These are phyloP conservation scores for Thunnus albacares DNA, from an alignment of 2,797 vertebrate genomes.

Conservation along the genomic window DNA sequence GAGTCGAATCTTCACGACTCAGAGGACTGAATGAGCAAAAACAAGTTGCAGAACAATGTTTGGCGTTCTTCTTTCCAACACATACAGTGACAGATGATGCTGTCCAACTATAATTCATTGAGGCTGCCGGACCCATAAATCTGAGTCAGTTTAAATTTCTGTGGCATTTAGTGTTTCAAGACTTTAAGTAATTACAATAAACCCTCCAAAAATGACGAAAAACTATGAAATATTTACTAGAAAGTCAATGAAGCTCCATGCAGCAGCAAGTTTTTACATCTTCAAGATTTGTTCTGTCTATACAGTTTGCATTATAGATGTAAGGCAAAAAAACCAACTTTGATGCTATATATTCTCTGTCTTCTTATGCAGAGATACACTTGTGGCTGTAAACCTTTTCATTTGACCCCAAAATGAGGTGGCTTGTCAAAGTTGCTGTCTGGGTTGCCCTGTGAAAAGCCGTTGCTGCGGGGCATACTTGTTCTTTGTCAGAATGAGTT, in stretches of 20 bases:
- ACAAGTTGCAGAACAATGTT: constrained; percentile 39
- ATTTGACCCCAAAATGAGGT: constrained; percentile 41
- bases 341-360: constrained; percentile 34
- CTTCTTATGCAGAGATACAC: constrained; percentile 23
- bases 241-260: background rate
- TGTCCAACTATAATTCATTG: background rate
- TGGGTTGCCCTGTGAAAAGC: constrained; percentile 45
- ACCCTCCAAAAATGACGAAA: background rate
- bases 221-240: constrained; percentile 14
- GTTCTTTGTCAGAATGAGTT: constrained; percentile 74
- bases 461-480: constrained; percentile 50
- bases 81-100: constrained; percentile 16
- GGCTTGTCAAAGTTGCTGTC: constrained; percentile 33
- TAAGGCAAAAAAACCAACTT: constrained; percentile 25
- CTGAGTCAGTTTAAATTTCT: constrained; percentile 21
- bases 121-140: constrained; percentile 33
- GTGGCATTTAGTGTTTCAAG: constrained; percentile 15
- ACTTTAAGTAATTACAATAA: constrained; percentile 1
- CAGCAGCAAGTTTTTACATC: constrained; percentile 2
- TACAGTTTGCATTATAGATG: constrained; percentile 22
- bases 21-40: constrained; percentile 33
- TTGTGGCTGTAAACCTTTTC: constrained; percentile 48
- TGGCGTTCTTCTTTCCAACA: constrained; percentile 32
- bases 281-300: constrained; percentile 17
- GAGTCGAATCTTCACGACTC: constrained; percentile 54